Conservation (phyloP, 2,888 invertebrate genomes). For the Erebia palarica region DNA sequence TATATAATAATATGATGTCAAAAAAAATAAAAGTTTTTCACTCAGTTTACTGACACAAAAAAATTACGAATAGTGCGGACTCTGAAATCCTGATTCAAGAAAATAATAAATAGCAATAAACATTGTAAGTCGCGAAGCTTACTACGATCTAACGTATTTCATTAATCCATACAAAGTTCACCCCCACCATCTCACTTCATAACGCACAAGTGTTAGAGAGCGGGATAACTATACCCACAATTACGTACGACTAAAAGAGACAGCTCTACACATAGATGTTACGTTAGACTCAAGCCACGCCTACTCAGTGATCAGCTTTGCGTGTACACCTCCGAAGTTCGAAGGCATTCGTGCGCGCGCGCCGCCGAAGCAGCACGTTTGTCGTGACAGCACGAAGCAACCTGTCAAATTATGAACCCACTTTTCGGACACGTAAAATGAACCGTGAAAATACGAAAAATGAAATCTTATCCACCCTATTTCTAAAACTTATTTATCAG, state of each 20-base stretch:
- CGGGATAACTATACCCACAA: conserved; percentile 46
- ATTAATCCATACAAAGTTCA: conserved; percentile 79
- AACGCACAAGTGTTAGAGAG: conserved; percentile 72
- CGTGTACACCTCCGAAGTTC: conserved; percentile 74
- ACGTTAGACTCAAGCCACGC: conserved; percentile 79
- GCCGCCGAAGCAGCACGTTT: conserved; percentile 69
- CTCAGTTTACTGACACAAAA: no score
- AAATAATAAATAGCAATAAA: conserved; percentile 21
- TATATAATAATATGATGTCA: no score
- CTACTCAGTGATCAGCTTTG: conserved; percentile 63
- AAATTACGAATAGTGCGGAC: no score
- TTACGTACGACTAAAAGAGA: conserved; percentile 51
- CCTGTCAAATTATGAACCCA: conserved; percentile 48
- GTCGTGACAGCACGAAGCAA: conserved; percentile 16
- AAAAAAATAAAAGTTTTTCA: no score
- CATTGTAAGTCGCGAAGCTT: conserved; percentile 30
- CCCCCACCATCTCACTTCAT: conserved; percentile 68
- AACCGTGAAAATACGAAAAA: conserved; percentile 18
- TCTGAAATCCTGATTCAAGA: conserved; percentile 10
- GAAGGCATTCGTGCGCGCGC: conserved; percentile 79
- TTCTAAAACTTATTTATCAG: conserved; percentile 1
- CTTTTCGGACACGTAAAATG: conserved; percentile 31
- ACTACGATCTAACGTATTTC: conserved; percentile 62
- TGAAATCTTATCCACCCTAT: conserved; percentile 6
- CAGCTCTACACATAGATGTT: conserved; percentile 66